phyloP scores from a whole-genome alignment of 2,888 invertebrate genomes.

The Agrilus biguttatus region DNA sequence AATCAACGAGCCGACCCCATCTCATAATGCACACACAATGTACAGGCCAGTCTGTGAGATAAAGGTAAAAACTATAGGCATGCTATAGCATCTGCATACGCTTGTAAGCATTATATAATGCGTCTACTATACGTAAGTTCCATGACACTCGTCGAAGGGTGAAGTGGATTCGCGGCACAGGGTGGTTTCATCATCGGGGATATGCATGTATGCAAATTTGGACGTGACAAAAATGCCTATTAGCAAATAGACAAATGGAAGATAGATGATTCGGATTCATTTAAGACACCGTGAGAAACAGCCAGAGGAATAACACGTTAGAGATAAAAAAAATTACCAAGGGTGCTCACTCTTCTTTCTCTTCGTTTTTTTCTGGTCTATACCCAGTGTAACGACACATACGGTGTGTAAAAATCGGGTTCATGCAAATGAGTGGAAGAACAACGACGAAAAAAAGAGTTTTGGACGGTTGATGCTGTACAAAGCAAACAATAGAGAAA shows the following conservation, averaged over 20 bases:
- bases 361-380: no score
- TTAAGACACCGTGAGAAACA: conserved; percentile 15
- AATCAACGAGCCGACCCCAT: conserved; percentile 4
- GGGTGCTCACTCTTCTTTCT: no score
- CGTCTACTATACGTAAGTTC: no score
- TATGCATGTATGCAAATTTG: conserved; percentile 14
- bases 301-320: conserved; percentile 6
- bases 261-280: conserved; percentile 15
- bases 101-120: not conserved
- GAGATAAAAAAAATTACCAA: conserved; percentile 9
- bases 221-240: conserved; percentile 16
- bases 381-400: no score
- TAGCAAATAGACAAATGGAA: conserved; percentile 17
- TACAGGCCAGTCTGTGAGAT: conserved; percentile 12
- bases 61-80: conserved; percentile 13
- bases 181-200: conserved; percentile 6
- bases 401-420: no score
- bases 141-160: no score
- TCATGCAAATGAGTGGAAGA: no score
- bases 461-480: no score
- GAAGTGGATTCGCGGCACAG: not conserved
- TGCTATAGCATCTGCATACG: conserved; percentile 12
- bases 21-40: not conserved
- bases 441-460: no score
- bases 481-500: no score